These are phyloP conservation scores for Prionailurus viverrinus DNA, from an alignment of 2,113 vertebrate species.

Conservation along the genomic window DNA sequence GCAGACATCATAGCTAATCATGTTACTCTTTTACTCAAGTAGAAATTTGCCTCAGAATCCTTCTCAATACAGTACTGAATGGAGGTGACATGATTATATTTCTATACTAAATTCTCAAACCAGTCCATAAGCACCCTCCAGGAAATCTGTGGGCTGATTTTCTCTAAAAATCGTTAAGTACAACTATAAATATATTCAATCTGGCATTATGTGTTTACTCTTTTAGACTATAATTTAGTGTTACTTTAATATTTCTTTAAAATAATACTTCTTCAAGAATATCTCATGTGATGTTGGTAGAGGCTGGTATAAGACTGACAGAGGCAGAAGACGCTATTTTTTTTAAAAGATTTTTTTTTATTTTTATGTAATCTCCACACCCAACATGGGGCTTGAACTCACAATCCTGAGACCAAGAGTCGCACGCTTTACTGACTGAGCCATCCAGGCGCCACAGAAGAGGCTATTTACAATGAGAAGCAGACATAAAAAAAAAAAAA, in stretches of 20 bases:
- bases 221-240: neutral
- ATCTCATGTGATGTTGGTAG: neutral
- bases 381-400: too few species aligned
- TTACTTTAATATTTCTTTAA: conserved; percentile 31
- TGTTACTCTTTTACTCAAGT: neutral
- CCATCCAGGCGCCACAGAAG: neutral
- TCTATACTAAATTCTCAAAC: neutral
- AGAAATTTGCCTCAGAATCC: neutral
- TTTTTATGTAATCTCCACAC: too few species aligned
- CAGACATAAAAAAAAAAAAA: neutral
- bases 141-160: neutral
- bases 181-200: neutral
- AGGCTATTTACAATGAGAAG: conserved; percentile 23
- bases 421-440: too few species aligned
- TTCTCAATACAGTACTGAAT: neutral
- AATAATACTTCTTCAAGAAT: conserved; percentile 28
- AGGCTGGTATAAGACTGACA: neutral
- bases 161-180: neutral
- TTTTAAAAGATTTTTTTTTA: too few species aligned
- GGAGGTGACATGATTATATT: neutral
- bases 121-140: neutral
- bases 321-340: neutral
- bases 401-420: too few species aligned
- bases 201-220: neutral
- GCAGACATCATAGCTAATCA: neutral